A percentile compares a stretch with the other conserved stretches of the same genome.
These are phyloP conservation scores for Brachyhypopomus occidentalis DNA, from an alignment of 2,113 vertebrate genomes.

Conservation along the genomic window DNA sequence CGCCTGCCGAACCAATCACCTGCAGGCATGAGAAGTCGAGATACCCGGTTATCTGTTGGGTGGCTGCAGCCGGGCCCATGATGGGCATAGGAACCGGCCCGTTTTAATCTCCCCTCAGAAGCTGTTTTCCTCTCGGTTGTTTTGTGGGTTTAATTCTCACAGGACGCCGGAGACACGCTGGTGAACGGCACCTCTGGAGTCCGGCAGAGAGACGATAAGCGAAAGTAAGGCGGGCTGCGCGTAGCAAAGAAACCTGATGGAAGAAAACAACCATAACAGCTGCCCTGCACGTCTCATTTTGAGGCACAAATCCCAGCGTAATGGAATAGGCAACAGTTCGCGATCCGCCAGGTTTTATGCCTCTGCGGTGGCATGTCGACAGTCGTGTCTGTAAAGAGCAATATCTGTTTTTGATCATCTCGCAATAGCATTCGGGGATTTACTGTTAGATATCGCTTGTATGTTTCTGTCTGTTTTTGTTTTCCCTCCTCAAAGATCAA, in stretches of 20 bases:
- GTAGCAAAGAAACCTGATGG: conserved; percentile 15
- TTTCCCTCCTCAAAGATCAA: conserved; percentile 33
- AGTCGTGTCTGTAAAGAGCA: not conserved
- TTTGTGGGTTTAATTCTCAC: conserved; percentile 51
- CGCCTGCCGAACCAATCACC: conserved; percentile 9
- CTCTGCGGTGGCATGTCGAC: not conserved
- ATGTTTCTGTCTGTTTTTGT: not conserved
- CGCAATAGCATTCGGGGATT: not conserved
- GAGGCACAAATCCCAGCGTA: not conserved
- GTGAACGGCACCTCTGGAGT: conserved; percentile 33
- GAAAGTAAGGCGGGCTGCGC: conserved; percentile 57
- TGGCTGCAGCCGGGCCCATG: not conserved
- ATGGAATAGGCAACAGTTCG: not conserved
- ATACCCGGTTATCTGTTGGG: not conserved
- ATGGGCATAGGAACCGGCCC: not conserved
- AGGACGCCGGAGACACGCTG: conserved; percentile 54
- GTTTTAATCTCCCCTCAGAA: conserved; percentile 24
- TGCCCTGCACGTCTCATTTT: not conserved
- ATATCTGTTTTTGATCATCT: not conserved
- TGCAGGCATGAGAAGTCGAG: not conserved
- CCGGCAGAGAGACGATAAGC: conserved; percentile 48
- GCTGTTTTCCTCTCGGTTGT: conserved; percentile 19
- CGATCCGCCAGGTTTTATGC: not conserved
- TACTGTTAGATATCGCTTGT: not conserved
- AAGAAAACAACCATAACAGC: not conserved